Evolutionary conservation across 2,113 vertebrate genomes (phyloP), one percentile per base, ranked within the genome.

Genomic region (Acanthochromis polyacanthus): DNA sequence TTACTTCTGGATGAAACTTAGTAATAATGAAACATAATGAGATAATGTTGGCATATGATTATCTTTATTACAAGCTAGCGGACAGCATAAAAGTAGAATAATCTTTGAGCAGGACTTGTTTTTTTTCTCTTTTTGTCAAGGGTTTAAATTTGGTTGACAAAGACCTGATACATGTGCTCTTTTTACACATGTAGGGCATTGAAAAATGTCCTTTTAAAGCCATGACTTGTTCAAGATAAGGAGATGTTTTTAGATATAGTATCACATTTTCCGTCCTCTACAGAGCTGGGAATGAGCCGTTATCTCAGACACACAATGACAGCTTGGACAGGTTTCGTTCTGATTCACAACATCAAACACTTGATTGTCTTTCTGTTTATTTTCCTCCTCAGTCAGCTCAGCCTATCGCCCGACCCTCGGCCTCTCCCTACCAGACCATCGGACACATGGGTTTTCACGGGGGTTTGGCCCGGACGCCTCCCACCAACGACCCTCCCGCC

Each of bases 351-450:
- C 28, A 14, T 66, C 1, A 10, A 25, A 69, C 56, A 61, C 22
- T 25, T 28, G 32, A 14, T n/a, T 20, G 30, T 80, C 4, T 72
- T 20, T 65, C 0, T 69, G 20, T 63, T 78, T 52, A 0, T 56
- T 28, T 0, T 48, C 53, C 5, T 65, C 20, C 22, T 56, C 92
- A 88, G 20, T 69, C 89, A 0, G 84, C 93, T 48, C 92, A 86
- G 75, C 80, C 87, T 25, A 66, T 75, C 69, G 30, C 56, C 28
- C 86, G 88, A 2, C 90, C 91, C 17, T 46, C 38, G 2, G 69
- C 87, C 22, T 93, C 92, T 59, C 81, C 93, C 68, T 95, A 94
- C 60, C 84, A 94, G 81, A 80, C 93, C 9, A 83, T 89, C 52
- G 14, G 89, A 69, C 89, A 93, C 82, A 45, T 28, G 36, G 93